phyloP scores from a whole-genome alignment of 2,797 vertebrate species.

The Artibeus lituratus region DNA sequence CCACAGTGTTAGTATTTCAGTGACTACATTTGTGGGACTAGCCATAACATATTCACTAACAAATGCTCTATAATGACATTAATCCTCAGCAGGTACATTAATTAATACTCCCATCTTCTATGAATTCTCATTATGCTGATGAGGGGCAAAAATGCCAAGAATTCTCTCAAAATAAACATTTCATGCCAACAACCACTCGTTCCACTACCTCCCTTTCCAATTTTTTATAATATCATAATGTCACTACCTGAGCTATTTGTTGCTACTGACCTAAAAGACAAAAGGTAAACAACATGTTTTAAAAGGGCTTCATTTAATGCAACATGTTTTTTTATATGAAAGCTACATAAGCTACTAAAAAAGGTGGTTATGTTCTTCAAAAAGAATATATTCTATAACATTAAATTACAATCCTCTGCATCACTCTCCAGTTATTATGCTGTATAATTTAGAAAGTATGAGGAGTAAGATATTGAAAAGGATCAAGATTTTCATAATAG shows the following conservation, averaged over 20 bases:
- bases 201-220: background rate
- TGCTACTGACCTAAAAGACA: slow-evolving; percentile 1
- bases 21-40: slow-evolving; percentile 33
- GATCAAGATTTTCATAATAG: background rate
- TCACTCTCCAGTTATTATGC: background rate
- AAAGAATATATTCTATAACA: slow-evolving; percentile 7
- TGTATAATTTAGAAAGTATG: background rate
- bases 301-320: background rate
- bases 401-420: background rate
- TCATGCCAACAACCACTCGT: background rate
- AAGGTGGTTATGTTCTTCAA: background rate
- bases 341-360: background rate
- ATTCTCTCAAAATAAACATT: slow-evolving; percentile 58
- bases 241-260: background rate
- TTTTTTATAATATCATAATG: background rate
- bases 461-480: background rate
- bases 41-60: slow-evolving; percentile 36
- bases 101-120: background rate
- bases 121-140: slow-evolving; percentile 51
- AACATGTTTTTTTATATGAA: background rate
- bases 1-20: slow-evolving; percentile 52
- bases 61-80: slow-evolving; percentile 31
- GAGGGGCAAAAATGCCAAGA: slow-evolving; percentile 47
- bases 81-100: slow-evolving; percentile 35
- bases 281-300: slow-evolving; percentile 8